Evolutionary conservation across 2,113 vertebrate genomes (phyloP).

Genomic region (Galemys pyrenaicus): DNA sequence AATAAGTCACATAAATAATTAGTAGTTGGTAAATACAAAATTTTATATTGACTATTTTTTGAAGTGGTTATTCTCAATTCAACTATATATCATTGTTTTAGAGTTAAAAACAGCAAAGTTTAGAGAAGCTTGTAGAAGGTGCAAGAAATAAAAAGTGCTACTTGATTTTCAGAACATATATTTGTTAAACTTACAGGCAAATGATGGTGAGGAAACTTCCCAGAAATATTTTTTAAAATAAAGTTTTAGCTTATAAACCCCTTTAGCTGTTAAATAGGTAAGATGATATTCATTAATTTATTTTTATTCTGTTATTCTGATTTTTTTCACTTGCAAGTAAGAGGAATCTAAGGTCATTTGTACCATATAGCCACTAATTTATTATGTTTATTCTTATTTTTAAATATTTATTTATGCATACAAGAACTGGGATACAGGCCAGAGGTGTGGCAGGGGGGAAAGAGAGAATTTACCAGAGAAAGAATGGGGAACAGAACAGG

Average conservation of each 20-base stretch:
- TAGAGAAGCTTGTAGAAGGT: neutral
- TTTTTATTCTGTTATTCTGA: neutral
- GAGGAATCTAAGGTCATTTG: neutral
- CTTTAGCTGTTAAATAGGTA: neutral
- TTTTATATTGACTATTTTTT: neutral
- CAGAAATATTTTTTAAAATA: neutral
- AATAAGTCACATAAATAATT: neutral
- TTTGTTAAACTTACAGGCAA: neutral
- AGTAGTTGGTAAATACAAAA: neutral
- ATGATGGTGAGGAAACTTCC: neutral
- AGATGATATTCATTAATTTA: neutral
- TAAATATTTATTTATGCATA: too few species aligned
- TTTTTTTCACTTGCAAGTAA: conserved; percentile 7
- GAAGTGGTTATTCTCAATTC: neutral
- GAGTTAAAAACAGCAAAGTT: neutral
- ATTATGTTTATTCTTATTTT: too few species aligned
- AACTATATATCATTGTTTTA: neutral
- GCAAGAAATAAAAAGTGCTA: neutral
- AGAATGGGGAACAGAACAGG: too few species aligned
- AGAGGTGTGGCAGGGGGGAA: too few species aligned
- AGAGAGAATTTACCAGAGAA: too few species aligned
- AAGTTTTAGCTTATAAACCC: neutral
- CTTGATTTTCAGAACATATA: conserved; percentile 3
- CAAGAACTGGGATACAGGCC: too few species aligned
- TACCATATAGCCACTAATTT: neutral